Conservation (phyloP, 2,113 vertebrate species). For the Propithecus coquereli region DNA sequence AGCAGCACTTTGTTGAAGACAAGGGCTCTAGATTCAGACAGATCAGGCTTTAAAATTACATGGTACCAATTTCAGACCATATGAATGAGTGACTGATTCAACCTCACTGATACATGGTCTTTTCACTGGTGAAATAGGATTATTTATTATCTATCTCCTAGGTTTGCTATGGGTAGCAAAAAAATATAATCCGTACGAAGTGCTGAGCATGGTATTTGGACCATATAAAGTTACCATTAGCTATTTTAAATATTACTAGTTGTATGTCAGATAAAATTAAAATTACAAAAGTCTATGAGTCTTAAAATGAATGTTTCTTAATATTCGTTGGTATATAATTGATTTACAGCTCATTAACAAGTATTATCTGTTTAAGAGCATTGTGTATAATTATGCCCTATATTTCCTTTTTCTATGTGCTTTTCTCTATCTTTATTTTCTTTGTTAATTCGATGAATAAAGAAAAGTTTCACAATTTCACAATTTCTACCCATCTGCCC, state of each 20-base stretch:
- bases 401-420: not conserved
- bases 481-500: not conserved
- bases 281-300: not conserved
- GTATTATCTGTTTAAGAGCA: not conserved
- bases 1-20: not conserved
- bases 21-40: not conserved
- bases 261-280: not conserved
- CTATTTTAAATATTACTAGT: not conserved
- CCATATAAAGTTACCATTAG: not conserved
- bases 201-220: not conserved
- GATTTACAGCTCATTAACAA: not conserved
- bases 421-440: not conserved
- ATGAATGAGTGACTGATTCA: not conserved
- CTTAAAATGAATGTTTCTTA: not conserved
- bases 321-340: not conserved
- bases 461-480: not conserved
- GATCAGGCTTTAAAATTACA: not conserved
- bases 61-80: not conserved
- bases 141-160: not conserved
- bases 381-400: not conserved
- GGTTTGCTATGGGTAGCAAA: not conserved
- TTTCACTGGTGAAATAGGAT: not conserved
- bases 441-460: not conserved
- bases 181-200: not conserved
- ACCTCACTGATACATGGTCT: not conserved